phyloP scores from a whole-genome alignment of 2,888 invertebrate species.

The Heliconius hortense region DNA sequence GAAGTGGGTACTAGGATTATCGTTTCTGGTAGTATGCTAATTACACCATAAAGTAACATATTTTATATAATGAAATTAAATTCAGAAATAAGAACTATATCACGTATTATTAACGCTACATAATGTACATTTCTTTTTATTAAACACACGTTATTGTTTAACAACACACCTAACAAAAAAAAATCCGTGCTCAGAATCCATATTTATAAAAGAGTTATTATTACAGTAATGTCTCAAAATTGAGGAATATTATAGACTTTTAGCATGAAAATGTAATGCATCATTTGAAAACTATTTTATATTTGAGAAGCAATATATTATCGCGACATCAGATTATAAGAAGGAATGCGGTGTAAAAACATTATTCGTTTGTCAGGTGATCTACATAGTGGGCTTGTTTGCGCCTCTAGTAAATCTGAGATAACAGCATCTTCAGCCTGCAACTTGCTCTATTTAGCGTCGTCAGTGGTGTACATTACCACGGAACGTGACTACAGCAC shows the following conservation, averaged over 20 bases:
- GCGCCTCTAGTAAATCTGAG: conserved; percentile 54
- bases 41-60: too few species aligned
- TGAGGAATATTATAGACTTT: conserved; percentile 12
- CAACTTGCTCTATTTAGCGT: conserved; percentile 45
- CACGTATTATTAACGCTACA: not conserved
- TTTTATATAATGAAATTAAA: not conserved
- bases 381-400: conserved; percentile 62
- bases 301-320: conserved; percentile 55
- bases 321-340: conserved; percentile 65
- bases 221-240: not conserved
- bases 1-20: too few species aligned
- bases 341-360: conserved; percentile 73
- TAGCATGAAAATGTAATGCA: conserved; percentile 41
- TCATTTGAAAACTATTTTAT: conserved; percentile 60
- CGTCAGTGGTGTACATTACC: conserved; percentile 40
- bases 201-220: not conserved
- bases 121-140: not conserved
- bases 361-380: conserved; percentile 74
- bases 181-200: not conserved
- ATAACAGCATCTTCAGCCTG: conserved; percentile 54
- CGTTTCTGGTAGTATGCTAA: too few species aligned
- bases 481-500: conserved; percentile 70
- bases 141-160: not conserved
- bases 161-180: not conserved
- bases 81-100: not conserved